Percentiles rank a stretch among this genome's conserved stretches.
These are phyloP conservation scores for Diglossa cyanea DNA, from an alignment of 2,797 vertebrate genomes.

Conservation along the genomic window DNA sequence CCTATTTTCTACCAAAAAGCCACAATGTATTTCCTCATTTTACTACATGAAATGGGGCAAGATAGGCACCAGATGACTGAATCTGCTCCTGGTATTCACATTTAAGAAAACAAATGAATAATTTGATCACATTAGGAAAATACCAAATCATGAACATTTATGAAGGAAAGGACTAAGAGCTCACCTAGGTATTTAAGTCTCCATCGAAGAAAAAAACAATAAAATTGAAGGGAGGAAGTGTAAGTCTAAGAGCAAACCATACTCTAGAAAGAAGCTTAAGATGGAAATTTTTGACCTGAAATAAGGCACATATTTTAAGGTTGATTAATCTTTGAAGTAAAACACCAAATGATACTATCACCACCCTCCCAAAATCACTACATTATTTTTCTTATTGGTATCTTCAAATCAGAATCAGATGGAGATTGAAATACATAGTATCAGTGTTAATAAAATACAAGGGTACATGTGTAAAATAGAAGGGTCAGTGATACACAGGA, in stretches of 20 bases:
- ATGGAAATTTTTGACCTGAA: not conserved
- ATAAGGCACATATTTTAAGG: not conserved
- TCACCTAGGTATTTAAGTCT: not conserved
- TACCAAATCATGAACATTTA: not conserved
- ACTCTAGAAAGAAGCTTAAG: not conserved
- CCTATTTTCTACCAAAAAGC: not conserved
- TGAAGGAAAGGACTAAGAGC: not conserved
- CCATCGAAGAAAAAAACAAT: not conserved
- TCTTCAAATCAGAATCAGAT: not conserved
- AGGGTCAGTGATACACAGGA: not conserved
- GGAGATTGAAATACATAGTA: not conserved
- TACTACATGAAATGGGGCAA: not conserved
- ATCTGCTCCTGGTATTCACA: not conserved
- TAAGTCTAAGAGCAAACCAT: not conserved
- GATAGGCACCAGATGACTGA: not conserved
- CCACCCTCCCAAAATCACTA: not conserved
- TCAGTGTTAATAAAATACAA: not conserved
- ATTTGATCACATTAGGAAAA: not conserved
- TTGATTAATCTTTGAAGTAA: not conserved
- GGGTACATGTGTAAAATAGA: not conserved
- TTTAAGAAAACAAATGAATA: not conserved
- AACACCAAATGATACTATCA: not conserved
- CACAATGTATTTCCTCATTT: not conserved
- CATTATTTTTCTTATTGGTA: rapidly evolving
- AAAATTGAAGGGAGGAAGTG: not conserved